Evolutionary conservation across 2,888 invertebrate genomes (phyloP).

Genomic region (Eristalis pertinax): DNA sequence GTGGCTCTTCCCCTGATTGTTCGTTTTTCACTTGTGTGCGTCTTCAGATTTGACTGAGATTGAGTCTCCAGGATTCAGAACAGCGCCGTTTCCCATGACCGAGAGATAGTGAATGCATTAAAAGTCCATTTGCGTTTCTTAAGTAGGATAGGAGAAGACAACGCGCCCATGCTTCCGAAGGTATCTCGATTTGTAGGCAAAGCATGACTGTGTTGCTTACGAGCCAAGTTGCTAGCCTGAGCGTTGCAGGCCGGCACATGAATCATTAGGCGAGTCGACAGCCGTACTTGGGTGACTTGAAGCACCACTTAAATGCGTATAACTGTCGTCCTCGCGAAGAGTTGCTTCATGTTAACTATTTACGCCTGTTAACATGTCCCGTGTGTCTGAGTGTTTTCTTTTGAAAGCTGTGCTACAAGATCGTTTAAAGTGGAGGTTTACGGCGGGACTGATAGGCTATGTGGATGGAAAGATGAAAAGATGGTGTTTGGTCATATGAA

Average conservation of each 20-base stretch:
- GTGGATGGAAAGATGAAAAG: no score
- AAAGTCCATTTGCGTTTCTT: slow-evolving; percentile 65
- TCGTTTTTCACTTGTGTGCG: slow-evolving; percentile 41
- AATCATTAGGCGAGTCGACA: slow-evolving; percentile 25
- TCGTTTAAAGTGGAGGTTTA: no score
- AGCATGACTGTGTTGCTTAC: neutral
- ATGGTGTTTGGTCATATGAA: no score
- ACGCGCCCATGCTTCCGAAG: slow-evolving; percentile 44
- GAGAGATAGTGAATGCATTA: slow-evolving; percentile 44
- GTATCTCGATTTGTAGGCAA: slow-evolving; percentile 18
- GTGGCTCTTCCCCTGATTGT: neutral
- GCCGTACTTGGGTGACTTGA: slow-evolving; percentile 8
- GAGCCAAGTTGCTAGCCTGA: neutral
- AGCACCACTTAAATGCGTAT: slow-evolving; percentile 26
- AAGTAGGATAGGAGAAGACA: slow-evolving; percentile 58
- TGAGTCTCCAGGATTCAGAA: slow-evolving; percentile 42
- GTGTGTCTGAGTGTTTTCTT: neutral
- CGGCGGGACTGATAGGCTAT: no score
- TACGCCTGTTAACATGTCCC: neutral
- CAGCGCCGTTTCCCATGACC: slow-evolving; percentile 26
- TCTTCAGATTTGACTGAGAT: slow-evolving; percentile 57
- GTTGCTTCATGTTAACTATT: neutral
- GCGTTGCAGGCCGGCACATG: neutral
- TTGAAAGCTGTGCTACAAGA: neutral
- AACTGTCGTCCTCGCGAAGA: slow-evolving; percentile 22